Evolutionary conservation across 2,888 invertebrate species (phyloP), one percentile per base, ranked within the genome.

Genomic region (Mycogona germanica): DNA sequence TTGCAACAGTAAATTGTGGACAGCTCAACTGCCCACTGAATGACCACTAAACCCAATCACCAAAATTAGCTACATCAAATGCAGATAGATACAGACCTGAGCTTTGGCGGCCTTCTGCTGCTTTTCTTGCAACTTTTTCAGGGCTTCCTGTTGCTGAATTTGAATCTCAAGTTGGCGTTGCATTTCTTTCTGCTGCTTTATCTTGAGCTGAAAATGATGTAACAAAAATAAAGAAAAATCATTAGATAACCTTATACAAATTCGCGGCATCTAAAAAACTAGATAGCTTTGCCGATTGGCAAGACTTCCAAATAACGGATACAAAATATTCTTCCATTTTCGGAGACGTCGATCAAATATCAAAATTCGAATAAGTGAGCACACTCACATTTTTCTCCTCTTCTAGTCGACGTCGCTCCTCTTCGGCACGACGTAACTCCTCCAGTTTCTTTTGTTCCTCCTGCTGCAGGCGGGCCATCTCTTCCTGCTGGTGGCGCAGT

Each of bases 101-200:
- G 66, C 64, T 57, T 67, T 67, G 17, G 66, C 64, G n/a, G n/a
- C n/a, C n/a, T n/a, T n/a, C 55, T 67, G 57, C 32, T 75, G 68
- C 65, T 73, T 58, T 66, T 74, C 75, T 58, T 76, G 75, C 50
- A 75, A 65, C 58, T 69, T 71, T 38, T 70, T 59, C 45, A 60
- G 53, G 30, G 57, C 63, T 58, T 72, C 72, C 54, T 74, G 73
- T 41, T 73, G 68, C 67, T 54, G 73, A 63, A 5, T 71, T 70
- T 61, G 73, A 72, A 2, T 68, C 70, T 57, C 57, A 63, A 74
- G 73, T 26, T 72, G 66, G 53, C 71, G 70, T 53, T 72, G 66
- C 28, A 60, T 54, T 60, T 57, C 58, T 63, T 68, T 72, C 59
- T 69, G 68, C n/a, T n/a, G n/a, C n/a, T n/a, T n/a, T n/a, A n/a